Evolutionary conservation across 2,888 invertebrate species (phyloP).

Genomic region (Cephus rjabovi): DNA sequence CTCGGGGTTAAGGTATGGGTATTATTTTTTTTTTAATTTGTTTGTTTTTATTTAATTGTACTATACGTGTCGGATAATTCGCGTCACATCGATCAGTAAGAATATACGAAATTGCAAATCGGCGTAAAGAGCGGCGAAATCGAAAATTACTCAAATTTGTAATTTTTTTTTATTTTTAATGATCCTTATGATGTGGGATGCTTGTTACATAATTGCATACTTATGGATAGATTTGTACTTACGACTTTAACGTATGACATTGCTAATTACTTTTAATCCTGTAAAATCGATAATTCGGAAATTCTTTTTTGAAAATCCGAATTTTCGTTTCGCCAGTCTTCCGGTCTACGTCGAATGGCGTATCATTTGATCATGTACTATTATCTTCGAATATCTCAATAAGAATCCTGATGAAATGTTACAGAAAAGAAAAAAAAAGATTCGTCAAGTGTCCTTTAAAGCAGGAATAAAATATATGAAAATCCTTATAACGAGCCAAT

Average conservation of each 20-base stretch:
- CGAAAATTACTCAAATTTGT: neutral
- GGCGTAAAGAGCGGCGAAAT: neutral
- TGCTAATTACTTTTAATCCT: neutral
- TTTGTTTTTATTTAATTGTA: neutral
- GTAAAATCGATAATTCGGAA: neutral
- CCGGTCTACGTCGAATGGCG: neutral
- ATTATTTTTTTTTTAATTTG: neutral
- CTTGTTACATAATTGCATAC: neutral
- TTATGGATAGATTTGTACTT: neutral
- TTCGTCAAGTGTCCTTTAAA: neutral
- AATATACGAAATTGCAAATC: too few relatives aligned
- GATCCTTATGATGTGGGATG: neutral
- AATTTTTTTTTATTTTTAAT: neutral
- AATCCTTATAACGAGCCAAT: neutral
- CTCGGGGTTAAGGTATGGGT: neutral
- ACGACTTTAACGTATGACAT: neutral
- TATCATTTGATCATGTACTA: neutral
- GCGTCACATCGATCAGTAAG: neutral
- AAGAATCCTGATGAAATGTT: neutral
- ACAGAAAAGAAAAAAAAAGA: neutral
- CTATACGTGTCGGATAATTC: neutral
- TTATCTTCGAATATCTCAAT: neutral
- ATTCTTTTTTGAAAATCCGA: neutral
- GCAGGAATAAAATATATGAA: neutral
- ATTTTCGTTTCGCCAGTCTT: neutral